Evolutionary conservation across 2,797 vertebrate species (phyloP).

Genomic region (Pangasius larnaudii): DNA sequence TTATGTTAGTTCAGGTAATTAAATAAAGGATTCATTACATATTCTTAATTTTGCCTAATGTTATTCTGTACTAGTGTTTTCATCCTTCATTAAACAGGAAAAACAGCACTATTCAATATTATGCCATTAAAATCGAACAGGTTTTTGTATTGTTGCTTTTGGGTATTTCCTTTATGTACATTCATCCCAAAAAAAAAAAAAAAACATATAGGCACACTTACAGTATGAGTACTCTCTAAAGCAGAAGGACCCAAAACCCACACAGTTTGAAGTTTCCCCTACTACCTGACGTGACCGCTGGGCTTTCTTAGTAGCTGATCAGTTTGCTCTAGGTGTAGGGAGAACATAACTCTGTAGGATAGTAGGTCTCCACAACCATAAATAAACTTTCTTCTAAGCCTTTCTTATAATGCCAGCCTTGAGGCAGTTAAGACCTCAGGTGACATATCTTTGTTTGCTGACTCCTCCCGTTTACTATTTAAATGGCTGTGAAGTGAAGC

Average conservation of each 20-base stretch:
- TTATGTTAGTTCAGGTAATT: not conserved
- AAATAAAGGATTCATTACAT: not conserved
- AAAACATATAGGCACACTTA: not conserved
- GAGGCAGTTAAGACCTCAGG: slow-evolving; percentile 20
- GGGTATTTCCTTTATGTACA: not conserved
- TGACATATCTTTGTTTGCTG: slow-evolving; percentile 40
- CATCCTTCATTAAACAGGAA: not conserved
- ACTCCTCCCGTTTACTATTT: slow-evolving; percentile 49
- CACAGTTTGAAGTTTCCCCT: not conserved
- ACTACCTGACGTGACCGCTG: not conserved
- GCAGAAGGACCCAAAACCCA: not conserved
- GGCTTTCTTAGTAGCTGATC: not conserved
- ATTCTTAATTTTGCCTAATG: not conserved
- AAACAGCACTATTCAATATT: not conserved
- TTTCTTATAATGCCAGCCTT: slow-evolving; percentile 18
- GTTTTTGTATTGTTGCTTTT: not conserved
- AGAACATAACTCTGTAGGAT: not conserved
- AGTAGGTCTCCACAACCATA: not conserved
- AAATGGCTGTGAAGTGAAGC: slow-evolving; percentile 26
- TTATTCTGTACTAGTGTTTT: not conserved
- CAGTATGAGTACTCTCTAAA: not conserved
- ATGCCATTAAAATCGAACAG: not conserved
- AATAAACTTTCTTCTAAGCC: not conserved
- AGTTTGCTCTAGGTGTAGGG: not conserved
- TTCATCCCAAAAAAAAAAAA: not conserved